Percentiles rank a stretch among this genome's conserved stretches.
Conservation (phyloP, 1,140 invertebrate genomes). For the Lucilia sericata region DNA sequence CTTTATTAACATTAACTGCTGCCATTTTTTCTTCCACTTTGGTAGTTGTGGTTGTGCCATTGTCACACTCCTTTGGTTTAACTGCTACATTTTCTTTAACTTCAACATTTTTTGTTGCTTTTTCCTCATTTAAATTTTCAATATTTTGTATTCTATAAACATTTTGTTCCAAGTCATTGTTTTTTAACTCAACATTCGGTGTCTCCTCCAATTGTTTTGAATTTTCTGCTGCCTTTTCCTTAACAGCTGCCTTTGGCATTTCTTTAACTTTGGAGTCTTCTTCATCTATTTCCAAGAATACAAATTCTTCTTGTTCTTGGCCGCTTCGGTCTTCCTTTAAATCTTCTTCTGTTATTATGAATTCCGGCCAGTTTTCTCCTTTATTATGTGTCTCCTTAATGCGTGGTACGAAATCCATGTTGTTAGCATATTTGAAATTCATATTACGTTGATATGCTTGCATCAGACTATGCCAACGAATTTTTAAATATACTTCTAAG, state of each 20-base stretch:
- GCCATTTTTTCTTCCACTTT: not conserved
- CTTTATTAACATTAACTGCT: no score
- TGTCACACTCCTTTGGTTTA: not conserved
- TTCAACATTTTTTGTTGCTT: not conserved
- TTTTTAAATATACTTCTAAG: conserved; percentile 39
- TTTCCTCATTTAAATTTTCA: not conserved
- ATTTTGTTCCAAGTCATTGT: not conserved
- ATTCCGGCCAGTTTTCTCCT: conserved; percentile 42
- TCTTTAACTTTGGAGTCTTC: not conserved
- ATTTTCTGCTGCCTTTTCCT: not conserved
- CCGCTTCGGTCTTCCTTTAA: conserved; percentile 5
- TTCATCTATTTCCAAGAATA: conserved; percentile 47
- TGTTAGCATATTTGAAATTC: not conserved
- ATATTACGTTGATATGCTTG: conserved; percentile 37
- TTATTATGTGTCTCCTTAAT: conserved; percentile 24
- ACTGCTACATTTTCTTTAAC: not conserved
- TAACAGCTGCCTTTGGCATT: not conserved
- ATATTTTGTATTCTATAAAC: not conserved
- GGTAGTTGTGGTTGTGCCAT: no score
- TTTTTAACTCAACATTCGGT: not conserved
- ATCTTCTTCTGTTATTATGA: conserved; percentile 45
- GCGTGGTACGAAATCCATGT: not conserved
- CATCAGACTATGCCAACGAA: conserved; percentile 44
- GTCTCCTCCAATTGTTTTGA: not conserved
- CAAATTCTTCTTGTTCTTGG: conserved; percentile 40